Evolutionary conservation across 2,797 vertebrate genomes (phyloP).

Genomic region (Adrianichthys oophorus): DNA sequence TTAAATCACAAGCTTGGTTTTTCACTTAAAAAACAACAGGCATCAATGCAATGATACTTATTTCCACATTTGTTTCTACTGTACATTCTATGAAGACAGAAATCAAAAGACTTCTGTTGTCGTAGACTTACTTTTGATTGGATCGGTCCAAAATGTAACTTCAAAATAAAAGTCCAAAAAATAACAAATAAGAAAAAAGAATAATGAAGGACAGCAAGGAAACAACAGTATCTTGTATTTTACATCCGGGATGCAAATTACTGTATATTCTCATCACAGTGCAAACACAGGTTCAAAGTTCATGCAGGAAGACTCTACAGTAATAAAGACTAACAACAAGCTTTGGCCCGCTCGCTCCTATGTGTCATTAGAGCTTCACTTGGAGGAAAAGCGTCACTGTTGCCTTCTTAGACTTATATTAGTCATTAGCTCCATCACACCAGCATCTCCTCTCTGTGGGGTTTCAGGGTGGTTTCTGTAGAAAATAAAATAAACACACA

Average conservation of each 20-base stretch:
- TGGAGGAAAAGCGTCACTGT: not conserved
- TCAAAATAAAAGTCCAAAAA: not conserved
- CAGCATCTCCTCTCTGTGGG: constrained; percentile 11
- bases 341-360: too few relatives aligned
- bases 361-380: too few relatives aligned
- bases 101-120: too few relatives aligned
- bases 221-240: not conserved
- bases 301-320: constrained; percentile 24
- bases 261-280: constrained; percentile 35
- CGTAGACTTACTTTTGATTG: too few relatives aligned
- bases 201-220: not conserved
- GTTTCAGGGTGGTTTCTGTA: constrained; percentile 16
- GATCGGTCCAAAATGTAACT: constrained; percentile 1
- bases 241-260: constrained; percentile 41
- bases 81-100: too few relatives aligned
- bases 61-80: too few relatives aligned
- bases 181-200: not conserved
- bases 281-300: constrained; percentile 10
- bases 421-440: constrained; percentile 33
- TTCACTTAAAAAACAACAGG: too few relatives aligned
- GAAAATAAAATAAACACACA: not conserved
- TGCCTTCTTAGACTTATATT: not conserved
- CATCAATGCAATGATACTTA: too few relatives aligned
- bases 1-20: too few relatives aligned
- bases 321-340: too few relatives aligned